Conservation (phyloP, 2,797 vertebrate species). For the Lagodon rhomboides region DNA sequence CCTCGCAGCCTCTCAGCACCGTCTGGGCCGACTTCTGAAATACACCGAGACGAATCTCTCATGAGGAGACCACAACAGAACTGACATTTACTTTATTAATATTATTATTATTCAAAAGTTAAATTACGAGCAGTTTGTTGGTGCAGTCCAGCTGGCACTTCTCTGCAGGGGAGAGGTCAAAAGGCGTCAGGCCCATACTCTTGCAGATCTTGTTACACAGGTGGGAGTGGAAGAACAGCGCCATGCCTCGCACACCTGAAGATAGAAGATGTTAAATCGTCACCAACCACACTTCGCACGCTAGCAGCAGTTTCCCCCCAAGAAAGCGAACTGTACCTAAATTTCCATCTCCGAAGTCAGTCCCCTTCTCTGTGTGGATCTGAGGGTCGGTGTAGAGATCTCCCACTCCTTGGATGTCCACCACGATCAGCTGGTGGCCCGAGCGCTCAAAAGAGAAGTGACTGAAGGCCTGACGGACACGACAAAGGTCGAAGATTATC, state of each 20-base stretch:
- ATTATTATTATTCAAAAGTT: slow-evolving; percentile 9
- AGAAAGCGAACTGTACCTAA: slow-evolving; percentile 86
- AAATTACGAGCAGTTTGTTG: slow-evolving; percentile 92
- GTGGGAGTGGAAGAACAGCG: slow-evolving; percentile 97
- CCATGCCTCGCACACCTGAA: slow-evolving; percentile 97
- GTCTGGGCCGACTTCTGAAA: slow-evolving; percentile 93
- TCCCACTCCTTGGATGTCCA: slow-evolving; percentile 98
- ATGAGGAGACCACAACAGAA: neutral
- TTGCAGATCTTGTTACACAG: slow-evolving; percentile 97
- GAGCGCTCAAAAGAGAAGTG: slow-evolving; percentile 98
- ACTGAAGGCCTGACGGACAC: slow-evolving; percentile 90
- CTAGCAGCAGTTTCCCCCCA: neutral
- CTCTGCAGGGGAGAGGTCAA: slow-evolving; percentile 92
- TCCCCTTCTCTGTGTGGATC: slow-evolving; percentile 95
- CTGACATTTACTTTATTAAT: neutral
- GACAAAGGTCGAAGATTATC: neutral
- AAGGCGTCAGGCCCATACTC: slow-evolving; percentile 94
- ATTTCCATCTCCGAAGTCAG: slow-evolving; percentile 98
- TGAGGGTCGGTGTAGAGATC: slow-evolving; percentile 99
- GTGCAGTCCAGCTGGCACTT: slow-evolving; percentile 89
- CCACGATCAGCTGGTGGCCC: slow-evolving; percentile 96
- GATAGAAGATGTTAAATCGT: neutral
- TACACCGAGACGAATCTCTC: neutral
- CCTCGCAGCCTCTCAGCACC: slow-evolving; percentile 93
- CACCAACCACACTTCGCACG: neutral